Base-by-base conservation (phyloP, 2,113 vertebrate genomes). In the Lathamus discolor region DNA sequence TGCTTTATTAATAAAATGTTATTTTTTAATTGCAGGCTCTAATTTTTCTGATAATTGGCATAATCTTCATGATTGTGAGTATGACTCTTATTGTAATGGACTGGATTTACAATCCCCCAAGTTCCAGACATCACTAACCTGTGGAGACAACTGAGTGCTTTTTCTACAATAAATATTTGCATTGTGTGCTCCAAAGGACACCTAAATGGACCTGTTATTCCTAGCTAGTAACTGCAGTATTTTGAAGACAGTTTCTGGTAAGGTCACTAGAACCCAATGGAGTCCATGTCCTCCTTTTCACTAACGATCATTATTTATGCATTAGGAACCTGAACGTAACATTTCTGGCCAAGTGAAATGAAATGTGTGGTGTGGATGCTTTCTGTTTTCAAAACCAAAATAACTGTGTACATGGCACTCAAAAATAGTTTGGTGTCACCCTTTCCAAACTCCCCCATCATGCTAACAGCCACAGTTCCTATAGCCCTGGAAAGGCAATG, bases 31-130 rank as follows among this genome's bases (percentile, higher is more conserved):
- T 95, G 7, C 98, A 99, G 99, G 99, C 99, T 59, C 29, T 97
- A 57, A 66, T 99, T 96, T 99, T 99, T 95, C 98, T 99, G 35
- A 94, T 98, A 73, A 92, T 98, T 88, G 99, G 99, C 62, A 78
- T 99, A 63, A 95, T 99, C 97, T 99, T 99, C 96, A 99, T 99
- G 99, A 96, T 99, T 55, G 98, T 98, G 97, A 99, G 99, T 97
- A 98, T 99, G 98, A 97, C 98, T 9, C 99, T 99, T 94, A 99
- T 99, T 94, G 96, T 98, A 84, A 96, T 98, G 39, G 99, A 99
- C 97, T 99, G 99, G 99, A 98, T 99, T 97, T 98, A 99, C 97
- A 98, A 99, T 93, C 97, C 99, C 17, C 83, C 98, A 1, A 97
- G 98, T 92, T 98, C 98, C 37, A 97, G 97, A 67, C 98, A 97